A percentile compares a stretch with the other conserved stretches of the same genome.
phyloP scores from a whole-genome alignment of 2,888 invertebrate genomes.

The Poecilus cupreus region DNA sequence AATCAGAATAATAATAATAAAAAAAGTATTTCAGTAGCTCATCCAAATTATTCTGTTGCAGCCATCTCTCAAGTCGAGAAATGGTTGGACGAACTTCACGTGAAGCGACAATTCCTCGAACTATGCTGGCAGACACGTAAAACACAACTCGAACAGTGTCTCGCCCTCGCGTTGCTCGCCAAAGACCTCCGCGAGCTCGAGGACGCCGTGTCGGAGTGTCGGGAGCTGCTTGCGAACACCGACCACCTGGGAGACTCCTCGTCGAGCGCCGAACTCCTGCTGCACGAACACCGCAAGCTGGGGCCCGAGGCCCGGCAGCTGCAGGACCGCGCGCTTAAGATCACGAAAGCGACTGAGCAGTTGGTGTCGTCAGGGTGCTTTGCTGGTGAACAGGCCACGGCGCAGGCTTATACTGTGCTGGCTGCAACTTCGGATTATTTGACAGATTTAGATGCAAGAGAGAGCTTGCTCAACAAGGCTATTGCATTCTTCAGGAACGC shows the following conservation, averaged over 20 bases:
- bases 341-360: conserved; percentile 86
- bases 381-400: conserved; percentile 81
- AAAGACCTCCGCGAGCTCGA: conserved; percentile 82
- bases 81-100: conserved; percentile 85
- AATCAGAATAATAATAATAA: no score
- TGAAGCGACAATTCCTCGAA: conserved; percentile 83
- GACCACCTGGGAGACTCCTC: conserved; percentile 82
- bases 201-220: conserved; percentile 75
- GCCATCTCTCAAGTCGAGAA: conserved; percentile 83
- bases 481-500: conserved; percentile 83
- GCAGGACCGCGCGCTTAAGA: conserved; percentile 84
- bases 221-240: conserved; percentile 75
- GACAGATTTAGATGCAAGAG: conserved; percentile 81
- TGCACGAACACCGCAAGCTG: conserved; percentile 81
- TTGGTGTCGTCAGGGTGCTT: conserved; percentile 82
- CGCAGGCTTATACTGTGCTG: conserved; percentile 80
- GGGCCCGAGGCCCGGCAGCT: conserved; percentile 83
- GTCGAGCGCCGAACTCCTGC: conserved; percentile 79
- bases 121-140: conserved; percentile 81
- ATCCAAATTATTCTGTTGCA: conserved; percentile 69
- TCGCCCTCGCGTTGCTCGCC: conserved; percentile 83
- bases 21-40: no score
- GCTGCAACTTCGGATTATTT: conserved; percentile 82
- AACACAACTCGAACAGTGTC: conserved; percentile 85
- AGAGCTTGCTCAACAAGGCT: conserved; percentile 80